These are phyloP conservation scores for Cecidostiba fungosa DNA, from an alignment of 2,888 invertebrate genomes.

Conservation along the genomic window DNA sequence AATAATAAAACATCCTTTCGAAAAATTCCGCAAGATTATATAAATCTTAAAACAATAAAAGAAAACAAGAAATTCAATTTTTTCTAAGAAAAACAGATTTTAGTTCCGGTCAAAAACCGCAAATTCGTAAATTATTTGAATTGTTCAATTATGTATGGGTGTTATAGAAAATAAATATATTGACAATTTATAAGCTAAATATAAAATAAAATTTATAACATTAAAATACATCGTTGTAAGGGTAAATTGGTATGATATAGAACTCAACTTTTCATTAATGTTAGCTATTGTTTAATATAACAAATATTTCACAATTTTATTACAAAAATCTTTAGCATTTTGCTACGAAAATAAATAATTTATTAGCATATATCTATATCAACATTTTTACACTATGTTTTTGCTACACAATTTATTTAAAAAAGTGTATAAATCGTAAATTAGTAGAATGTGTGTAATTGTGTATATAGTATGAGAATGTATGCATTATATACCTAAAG, in stretches of 20 bases:
- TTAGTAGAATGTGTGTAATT: neutral
- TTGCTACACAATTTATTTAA: neutral
- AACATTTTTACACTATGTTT: neutral
- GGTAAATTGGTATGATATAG: neutral
- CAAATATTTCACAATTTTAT: neutral
- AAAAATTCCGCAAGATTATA: too few relatives aligned
- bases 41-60: too few relatives aligned
- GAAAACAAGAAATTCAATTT: too few relatives aligned
- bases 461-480: neutral
- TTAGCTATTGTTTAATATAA: neutral
- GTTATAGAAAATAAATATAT: too few relatives aligned
- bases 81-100: too few relatives aligned
- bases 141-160: too few relatives aligned
- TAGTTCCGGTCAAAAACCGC: too few relatives aligned
- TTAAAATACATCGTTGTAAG: too few relatives aligned
- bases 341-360: constrained; percentile 3
- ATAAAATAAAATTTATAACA: too few relatives aligned
- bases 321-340: neutral
- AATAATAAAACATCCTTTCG: too few relatives aligned
- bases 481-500: neutral
- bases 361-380: neutral
- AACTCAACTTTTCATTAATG: neutral
- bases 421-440: constrained; percentile 9
- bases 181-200: too few relatives aligned
- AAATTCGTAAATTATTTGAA: too few relatives aligned